Base-by-base conservation (phyloP, 2,113 vertebrate genomes). In the Clarias batrachus region DNA sequence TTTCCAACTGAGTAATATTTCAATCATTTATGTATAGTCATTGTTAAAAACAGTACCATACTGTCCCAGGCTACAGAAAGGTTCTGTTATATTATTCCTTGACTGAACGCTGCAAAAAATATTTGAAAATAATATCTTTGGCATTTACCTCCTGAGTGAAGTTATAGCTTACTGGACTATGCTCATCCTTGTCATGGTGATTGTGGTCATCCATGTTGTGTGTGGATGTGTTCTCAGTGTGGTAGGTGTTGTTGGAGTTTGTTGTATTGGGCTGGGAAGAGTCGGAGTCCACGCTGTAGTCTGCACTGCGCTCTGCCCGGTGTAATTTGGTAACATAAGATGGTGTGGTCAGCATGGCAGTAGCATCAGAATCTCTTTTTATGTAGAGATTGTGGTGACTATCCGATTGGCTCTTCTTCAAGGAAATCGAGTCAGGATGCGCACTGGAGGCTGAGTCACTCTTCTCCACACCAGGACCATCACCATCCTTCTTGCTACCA, bases 301-400 rank as follows among this genome's bases (percentile, higher is more conserved):
- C 87, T 9, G 90, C 78, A 3, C 74, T 87, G 14, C 90, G 88
- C 23, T 88, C 86, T 25, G 27, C 66, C 11, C 87, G 70, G 12
- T 25, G 74, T 37, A 80, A 79, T 77, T 88, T 90, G 52, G 89
- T 85, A 60, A 89, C 68, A 85, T 91, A 89, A 0, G 21, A 81
- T 0, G 74, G 83, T 0, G 92, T 93, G 56, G 91, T 71, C 3
- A 91, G 79, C 0, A 81, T 41, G 2, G 82, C n/a, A 0, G 88
- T 78, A 6, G 62, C 37, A 62, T 89, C 89, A 66, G 87, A 84
- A 63, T 82, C 3, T 79, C 89, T 95, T 81, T 95, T 96, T 80
- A 90, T 83, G 57, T 92, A 91, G 2, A 93, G 87, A 82, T 92
- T 94, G 87, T 93, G 93, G 85, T 87, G 93, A 1, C 89, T 87